Base-by-base conservation (phyloP, 2,113 vertebrate species). In the Carassius carassius region DNA sequence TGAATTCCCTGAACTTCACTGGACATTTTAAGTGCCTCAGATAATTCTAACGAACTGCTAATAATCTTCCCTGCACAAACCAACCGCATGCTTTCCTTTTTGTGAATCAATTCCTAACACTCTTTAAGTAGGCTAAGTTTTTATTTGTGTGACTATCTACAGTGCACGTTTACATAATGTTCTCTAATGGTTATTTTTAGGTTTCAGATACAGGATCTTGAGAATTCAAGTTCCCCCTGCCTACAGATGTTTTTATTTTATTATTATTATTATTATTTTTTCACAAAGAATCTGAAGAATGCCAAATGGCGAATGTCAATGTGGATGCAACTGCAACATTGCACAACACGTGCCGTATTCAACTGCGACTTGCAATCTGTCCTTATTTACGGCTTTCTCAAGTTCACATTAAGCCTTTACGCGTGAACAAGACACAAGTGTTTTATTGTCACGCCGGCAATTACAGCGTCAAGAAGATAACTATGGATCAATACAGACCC, bases 371-470 rank as follows among this genome's bases (percentile, higher is more conserved):
- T 21, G 4, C 23, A 58, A n/a, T 58, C 75, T 58, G 75, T 35
- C 29, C 1, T 25, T 76, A 76, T 32, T 58, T 54, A 32, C 12
- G 47, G 74, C 25, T 32, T 49, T 56, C 47, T 58, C 19, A 7
- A 77, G 29, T 7, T 2, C 23, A 8, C 25, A 17, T 54, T 54
- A 76, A 25, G 25, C 73, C 8, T 76, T 76, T 54, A 32, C 14
- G 9, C 9, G 49, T 19, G 74, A 76, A 56, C 74, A 76, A 51
- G 49, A 25, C 49, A 12, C 16, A 19, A 35, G 74, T 37, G 73
- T 76, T 76, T 76, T 76, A 76, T 78, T 78, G 29, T 78, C 75
- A 58, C 19, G 4, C 51, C 75, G 51, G 29, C 73, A 58, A 77
- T 62, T 41, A 62, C 19, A 41, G 35, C 19, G 60, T 23, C 32